Conservation (phyloP, 2,113 vertebrate species). For the Theristicus caerulescens region DNA sequence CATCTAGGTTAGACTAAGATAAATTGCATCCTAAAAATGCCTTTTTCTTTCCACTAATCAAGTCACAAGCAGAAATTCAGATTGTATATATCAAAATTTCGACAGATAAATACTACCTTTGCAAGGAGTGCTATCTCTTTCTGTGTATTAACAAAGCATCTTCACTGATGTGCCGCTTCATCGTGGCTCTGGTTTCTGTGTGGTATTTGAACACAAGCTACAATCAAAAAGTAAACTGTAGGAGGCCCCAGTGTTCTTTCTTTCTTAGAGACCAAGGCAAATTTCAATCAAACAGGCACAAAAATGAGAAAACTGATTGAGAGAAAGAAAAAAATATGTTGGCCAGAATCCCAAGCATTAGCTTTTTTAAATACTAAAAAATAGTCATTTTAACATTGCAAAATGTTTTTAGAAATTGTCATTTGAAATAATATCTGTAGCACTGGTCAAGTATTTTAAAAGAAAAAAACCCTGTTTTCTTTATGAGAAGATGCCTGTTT, state of each 20-base stretch:
- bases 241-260: conserved; percentile 50
- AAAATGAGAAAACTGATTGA: background rate
- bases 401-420: background rate
- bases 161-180: background rate
- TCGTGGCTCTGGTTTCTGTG: background rate
- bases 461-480: background rate
- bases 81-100: background rate
- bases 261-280: background rate
- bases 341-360: background rate
- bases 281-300: background rate
- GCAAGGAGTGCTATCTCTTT: background rate
- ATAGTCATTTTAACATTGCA: background rate
- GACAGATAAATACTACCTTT: background rate
- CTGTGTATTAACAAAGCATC: background rate
- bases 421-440: background rate
- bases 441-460: background rate
- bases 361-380: background rate
- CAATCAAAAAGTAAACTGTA: conserved; percentile 33
- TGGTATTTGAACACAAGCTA: background rate
- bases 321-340: background rate
- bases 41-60: background rate
- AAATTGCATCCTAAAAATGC: background rate
- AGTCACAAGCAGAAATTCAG: background rate
- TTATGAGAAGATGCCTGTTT: background rate
- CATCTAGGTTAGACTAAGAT: background rate